Evolutionary conservation across 2,888 invertebrate genomes (phyloP), one percentile per base, ranked within the genome.

Genomic region (Mongoloraphidia duomilia): DNA sequence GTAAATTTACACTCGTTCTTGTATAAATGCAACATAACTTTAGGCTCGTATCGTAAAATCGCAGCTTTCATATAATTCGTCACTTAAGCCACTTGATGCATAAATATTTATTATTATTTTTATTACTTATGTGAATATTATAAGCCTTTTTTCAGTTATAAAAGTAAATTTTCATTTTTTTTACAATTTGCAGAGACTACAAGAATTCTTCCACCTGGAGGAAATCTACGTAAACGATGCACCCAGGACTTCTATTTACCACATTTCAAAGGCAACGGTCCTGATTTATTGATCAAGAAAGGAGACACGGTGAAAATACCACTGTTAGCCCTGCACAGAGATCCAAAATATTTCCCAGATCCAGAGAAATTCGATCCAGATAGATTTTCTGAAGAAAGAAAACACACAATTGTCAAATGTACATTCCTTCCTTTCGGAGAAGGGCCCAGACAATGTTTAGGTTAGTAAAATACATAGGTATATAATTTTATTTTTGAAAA

Each of bases 361-460:
- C 56, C 58, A 8, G 42, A 56, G 8, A 36, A 39, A 35, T 59
- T 54, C 47, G 51, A 54, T 41, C 59, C 59, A 2, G 57, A 57
- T n/a, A 12, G 59, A 17, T 59, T 58, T 55, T 53, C 53, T 1
- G 56, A 57, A 4, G 61, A 60, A 36, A 60, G 60, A 35, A 62
- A 59, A 46, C 50, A 52, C 8, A 54, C 55, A 8, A 50, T 60
- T 8, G 54, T 53, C 8, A 61, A 60, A 46, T 59, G 57, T 41
- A 52, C 57, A 8, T 63, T 54, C 53, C 44, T 61, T 48, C 60
- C 60, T 0, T 60, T 62, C 40, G 61, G 62, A 17, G 60, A 61
- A 46, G 63, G 63, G 6, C 62, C 62, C 9, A 55, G 62, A 34
- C 52, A 51, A 33, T 63, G 63, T 52, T 33, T 61, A 46, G 63